Base-by-base conservation (phyloP, 2,888 invertebrate species). In the Cantharis nigra region DNA sequence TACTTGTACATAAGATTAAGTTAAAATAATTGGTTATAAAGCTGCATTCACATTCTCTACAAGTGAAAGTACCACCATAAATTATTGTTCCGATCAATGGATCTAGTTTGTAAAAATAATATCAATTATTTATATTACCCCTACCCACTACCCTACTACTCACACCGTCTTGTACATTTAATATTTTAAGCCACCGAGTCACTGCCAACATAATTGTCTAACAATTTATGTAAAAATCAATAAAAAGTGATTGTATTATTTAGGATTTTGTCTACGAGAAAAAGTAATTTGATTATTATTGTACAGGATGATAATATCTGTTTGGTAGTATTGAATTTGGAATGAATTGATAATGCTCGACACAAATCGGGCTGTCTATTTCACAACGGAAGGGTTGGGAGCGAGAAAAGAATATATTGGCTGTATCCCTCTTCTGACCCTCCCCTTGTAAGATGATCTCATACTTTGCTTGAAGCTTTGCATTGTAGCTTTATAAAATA, bases 301-400 rank as follows among this genome's bases (percentile, higher is more conserved):
- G 69, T 70, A 63, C 16, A 18, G 67, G 30, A 11, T 28, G 67
- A 74, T 63, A 16, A 16, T 16, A 76, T 79, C 75, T 87, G 87
- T 87, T 87, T 85, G 20, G n/a, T 10, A 33, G 13, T 11, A 33
- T 33, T 3, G 33, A 33, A 33, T 33, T 33, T 33, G 33, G 33
- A 33, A 33, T 7, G 26, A 63, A 14, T 71, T 28, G 23, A 13
- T n/a, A 63, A 23, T 28, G 63, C 23, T 63, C 26, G 71, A 63
- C 28, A 63, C 10, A 10, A 63, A 71, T 71, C 62, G 28, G 30
- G n/a, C 49, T 49, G 49, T 49, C 7, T n/a, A 7, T 26, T 26
- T 26, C 26, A 9, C 26, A 9, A 26, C 1, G 26, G 9, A 26
- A 26, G 9, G 26, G 26, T 26, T 7, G 23, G 23, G 23, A 23